Percentiles rank a stretch among this genome's conserved stretches.
Conservation (phyloP, 2,888 invertebrate genomes). For the Homarus gammarus region DNA sequence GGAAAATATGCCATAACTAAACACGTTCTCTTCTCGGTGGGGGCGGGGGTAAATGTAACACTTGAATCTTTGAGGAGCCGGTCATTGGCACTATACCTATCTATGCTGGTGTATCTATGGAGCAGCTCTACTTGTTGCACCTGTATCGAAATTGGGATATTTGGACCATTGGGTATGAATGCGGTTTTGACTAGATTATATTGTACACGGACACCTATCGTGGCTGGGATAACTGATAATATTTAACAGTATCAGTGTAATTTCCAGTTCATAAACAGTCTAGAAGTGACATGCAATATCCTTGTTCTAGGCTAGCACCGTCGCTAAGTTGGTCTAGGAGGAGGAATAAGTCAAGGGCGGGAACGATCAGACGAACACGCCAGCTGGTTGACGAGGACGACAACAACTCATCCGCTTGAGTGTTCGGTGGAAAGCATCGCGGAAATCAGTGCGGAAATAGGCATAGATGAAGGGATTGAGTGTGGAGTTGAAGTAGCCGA, state of each 20-base stretch:
- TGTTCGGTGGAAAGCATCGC: constrained; percentile 88
- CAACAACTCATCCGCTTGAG: constrained; percentile 67
- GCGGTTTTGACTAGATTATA: not conserved
- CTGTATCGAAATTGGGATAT: not conserved
- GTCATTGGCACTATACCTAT: no score
- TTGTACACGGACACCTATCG: not conserved
- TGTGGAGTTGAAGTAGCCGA: constrained; percentile 95
- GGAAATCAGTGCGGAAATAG: constrained; percentile 98
- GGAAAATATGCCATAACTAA: no score
- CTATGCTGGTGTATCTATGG: no score
- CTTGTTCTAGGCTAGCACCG: not conserved
- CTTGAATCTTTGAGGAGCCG: no score
- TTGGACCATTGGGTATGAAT: not conserved
- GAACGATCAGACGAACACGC: constrained; percentile 58
- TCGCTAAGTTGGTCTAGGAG: not conserved
- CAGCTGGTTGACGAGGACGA: constrained; percentile 59
- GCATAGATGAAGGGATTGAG: constrained; percentile 96
- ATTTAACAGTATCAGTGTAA: not conserved
- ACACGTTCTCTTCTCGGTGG: no score
- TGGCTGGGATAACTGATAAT: not conserved
- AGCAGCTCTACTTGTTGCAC: no score
- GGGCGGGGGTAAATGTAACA: no score
- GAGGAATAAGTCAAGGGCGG: not conserved
- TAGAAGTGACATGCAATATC: not conserved
- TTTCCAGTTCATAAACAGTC: not conserved